phyloP scores from a whole-genome alignment of 2,888 invertebrate genomes.

The Cephalotes varians region DNA sequence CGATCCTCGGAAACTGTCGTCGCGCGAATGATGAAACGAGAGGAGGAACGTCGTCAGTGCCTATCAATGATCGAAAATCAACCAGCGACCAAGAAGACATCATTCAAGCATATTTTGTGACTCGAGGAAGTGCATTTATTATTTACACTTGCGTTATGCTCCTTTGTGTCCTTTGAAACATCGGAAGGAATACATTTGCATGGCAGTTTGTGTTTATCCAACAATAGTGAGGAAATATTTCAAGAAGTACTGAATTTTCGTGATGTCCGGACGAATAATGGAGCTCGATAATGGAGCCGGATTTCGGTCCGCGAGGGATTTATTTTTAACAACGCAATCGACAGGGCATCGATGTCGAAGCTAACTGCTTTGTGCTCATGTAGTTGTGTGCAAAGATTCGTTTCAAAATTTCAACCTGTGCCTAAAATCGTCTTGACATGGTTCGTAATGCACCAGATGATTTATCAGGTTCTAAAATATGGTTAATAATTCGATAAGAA shows the following conservation, averaged over 20 bases:
- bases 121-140: constrained; percentile 39
- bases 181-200: neutral
- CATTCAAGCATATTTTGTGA: constrained; percentile 16
- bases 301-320: neutral
- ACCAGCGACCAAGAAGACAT: constrained; percentile 39
- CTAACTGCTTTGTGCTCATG: neutral
- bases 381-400: constrained; percentile 20
- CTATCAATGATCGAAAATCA: constrained; percentile 48
- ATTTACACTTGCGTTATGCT: constrained; percentile 10
- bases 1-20: constrained; percentile 20
- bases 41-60: constrained; percentile 50
- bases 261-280: neutral
- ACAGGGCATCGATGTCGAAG: constrained; percentile 15
- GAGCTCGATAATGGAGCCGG: neutral
- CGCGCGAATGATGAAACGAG: constrained; percentile 7
- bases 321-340: constrained; percentile 20
- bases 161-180: constrained; percentile 19
- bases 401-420: constrained; percentile 47
- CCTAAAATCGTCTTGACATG: constrained; percentile 37
- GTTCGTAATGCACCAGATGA: constrained; percentile 10
- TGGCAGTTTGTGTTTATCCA: neutral
- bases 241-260: constrained; percentile 5
- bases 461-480: constrained; percentile 8
- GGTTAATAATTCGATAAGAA: neutral
- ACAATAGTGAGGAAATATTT: neutral